These are phyloP conservation scores for Epicampocera succincta DNA, from an alignment of 2,888 invertebrate genomes.

Conservation along the genomic window DNA sequence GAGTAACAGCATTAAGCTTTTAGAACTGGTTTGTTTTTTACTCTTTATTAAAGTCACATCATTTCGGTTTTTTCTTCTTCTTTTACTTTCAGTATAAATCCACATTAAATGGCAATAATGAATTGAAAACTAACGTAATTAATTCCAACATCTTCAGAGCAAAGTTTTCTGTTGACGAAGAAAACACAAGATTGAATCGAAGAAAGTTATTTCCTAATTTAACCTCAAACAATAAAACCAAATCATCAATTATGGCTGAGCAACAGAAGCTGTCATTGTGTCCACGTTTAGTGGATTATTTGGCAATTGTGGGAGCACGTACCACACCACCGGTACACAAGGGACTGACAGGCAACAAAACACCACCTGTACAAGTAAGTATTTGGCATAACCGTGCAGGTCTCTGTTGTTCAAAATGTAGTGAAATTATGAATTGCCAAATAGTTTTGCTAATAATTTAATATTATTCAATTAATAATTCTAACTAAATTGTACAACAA, in stretches of 20 bases:
- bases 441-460: too few species aligned
- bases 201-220: constrained; percentile 6
- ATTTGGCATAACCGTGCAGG: too few species aligned
- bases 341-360: constrained; percentile 84
- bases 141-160: constrained; percentile 26
- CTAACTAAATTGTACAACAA: too few species aligned
- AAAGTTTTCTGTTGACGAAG: constrained; percentile 9
- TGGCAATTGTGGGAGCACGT: constrained; percentile 97
- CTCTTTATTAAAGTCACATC: background rate
- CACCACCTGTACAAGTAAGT: constrained; percentile 89
- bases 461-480: too few species aligned
- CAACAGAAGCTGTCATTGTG: constrained; percentile 91
- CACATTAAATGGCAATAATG: constrained; percentile 39
- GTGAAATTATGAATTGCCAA: too few species aligned
- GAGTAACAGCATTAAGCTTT: constrained; percentile 40
- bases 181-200: background rate
- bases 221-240: constrained; percentile 7
- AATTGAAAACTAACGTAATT: constrained; percentile 42
- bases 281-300: constrained; percentile 95
- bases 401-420: too few species aligned
- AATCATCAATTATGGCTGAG: constrained; percentile 81
- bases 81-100: constrained; percentile 40
- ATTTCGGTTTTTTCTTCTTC: background rate
- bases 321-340: constrained; percentile 84
- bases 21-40: background rate